Percentiles rank a stretch among this genome's conserved stretches.
These are phyloP conservation scores for Norana najaformis DNA, from an alignment of 2,888 invertebrate genomes.

Conservation along the genomic window DNA sequence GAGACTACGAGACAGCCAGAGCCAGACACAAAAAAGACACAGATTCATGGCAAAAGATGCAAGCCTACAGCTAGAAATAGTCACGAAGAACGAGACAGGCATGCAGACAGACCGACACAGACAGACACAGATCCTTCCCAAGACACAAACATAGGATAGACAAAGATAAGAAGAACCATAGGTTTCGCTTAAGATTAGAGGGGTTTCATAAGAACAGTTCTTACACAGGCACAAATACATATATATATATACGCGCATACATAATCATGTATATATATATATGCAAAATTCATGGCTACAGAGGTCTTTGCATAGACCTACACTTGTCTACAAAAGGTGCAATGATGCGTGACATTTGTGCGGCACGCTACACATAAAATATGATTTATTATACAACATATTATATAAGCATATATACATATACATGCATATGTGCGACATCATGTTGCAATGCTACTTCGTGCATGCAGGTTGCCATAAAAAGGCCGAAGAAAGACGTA, in stretches of 20 bases:
- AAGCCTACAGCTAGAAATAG: too few species aligned
- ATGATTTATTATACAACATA: not conserved
- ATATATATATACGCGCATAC: not conserved
- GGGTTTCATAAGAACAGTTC: not conserved
- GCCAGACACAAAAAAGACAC: not conserved
- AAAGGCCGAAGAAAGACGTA: not conserved
- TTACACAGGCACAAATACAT: not conserved
- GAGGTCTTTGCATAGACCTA: too few species aligned
- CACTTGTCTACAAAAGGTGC: not conserved
- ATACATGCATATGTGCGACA: not conserved
- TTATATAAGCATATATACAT: not conserved
- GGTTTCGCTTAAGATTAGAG: not conserved
- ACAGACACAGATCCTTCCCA: not conserved
- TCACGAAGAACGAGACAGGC: not conserved
- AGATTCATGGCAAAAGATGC: not conserved
- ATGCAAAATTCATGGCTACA: too few species aligned
- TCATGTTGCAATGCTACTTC: not conserved
- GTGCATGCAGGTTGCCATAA: not conserved
- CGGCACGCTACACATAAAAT: not conserved
- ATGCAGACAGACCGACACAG: not conserved
- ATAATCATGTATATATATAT: too few species aligned
- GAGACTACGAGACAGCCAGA: not conserved
- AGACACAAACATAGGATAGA: not conserved
- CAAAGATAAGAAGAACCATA: not conserved
- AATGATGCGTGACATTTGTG: not conserved